Base-by-base conservation (phyloP, 2,797 vertebrate genomes). In the Siniperca scherzeri region DNA sequence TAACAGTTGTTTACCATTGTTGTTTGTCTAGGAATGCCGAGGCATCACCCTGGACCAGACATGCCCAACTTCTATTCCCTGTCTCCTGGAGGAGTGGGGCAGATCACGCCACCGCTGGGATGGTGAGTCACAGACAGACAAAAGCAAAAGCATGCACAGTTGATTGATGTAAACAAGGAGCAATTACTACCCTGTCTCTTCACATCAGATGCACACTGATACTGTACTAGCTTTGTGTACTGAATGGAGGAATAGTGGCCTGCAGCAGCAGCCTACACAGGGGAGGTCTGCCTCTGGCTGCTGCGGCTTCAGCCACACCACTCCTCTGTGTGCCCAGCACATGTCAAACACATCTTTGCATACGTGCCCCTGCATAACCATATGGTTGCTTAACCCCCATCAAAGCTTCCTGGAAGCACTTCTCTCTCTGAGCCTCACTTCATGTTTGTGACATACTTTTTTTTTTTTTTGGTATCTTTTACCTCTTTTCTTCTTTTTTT, bases 51-150 rank as follows among this genome's bases (percentile, higher is more conserved):
- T 2, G 98, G 97, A 93, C 97, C 97, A 78, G 98, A 99, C 92
- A 98, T 99, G 92, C 92, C 98, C 84, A 98, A 97, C 92, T 99
- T 99, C 94, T 99, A 99, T 95, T 96, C 98, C 16, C 95, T 99
- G 89, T 99, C 98, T 91, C 98, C 98, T 21, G 97, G 98, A 72
- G 97, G 97, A 81, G 97, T 99, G 48, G 98, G 99, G 79, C 99
- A 99, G 95, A 98, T 99, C 93, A 99, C 98, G 67, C 98, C 99
- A 83, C 98, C 98, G 70, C 95, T 99, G 86, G 98, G 98, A 96
- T 99, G 99, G 99, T 99, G 96, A 98, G 97, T 96, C 79, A 67
- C 70, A 61, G 7, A 56, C 73, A 12, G 70, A 78, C 70, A 48
- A 73, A 73, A 52, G 64, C 68, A 66, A 76, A 80, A 84, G 62